Percentiles rank a stretch among this genome's conserved stretches.
These are phyloP conservation scores for Urocolius indicus DNA, from an alignment of 2,113 vertebrate genomes.

Conservation along the genomic window DNA sequence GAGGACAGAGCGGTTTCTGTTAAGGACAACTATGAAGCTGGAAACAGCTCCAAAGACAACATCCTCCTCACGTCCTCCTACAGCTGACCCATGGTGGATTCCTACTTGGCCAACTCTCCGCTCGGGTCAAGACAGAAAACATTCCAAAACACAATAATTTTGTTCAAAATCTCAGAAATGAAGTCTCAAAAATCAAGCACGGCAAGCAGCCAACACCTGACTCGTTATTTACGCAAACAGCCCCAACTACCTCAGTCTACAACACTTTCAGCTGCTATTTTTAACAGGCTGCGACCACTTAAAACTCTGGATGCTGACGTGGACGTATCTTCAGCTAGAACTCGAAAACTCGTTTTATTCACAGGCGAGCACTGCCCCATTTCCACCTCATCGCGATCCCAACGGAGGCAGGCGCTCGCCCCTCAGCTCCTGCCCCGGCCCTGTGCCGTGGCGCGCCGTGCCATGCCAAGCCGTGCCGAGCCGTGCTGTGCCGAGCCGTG, in stretches of 20 bases:
- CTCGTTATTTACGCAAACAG: not conserved
- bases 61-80: not conserved
- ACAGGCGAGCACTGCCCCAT: not conserved
- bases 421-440: not conserved
- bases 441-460: too few relatives aligned
- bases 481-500: too few relatives aligned
- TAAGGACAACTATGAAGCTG: not conserved
- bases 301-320: rapidly evolving
- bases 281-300: too few relatives aligned
- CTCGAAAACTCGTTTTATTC: not conserved
- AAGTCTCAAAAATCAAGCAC: not conserved
- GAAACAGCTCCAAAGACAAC: not conserved
- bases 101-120: not conserved
- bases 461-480: too few relatives aligned
- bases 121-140: not conserved
- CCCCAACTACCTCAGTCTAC: not conserved
- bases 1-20: not conserved
- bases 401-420: rapidly evolving
- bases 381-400: rapidly evolving
- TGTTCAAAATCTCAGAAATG: not conserved
- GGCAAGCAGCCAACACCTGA: rapidly evolving
- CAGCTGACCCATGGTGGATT: not conserved
- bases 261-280: rapidly evolving
- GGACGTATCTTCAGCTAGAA: rapidly evolving
- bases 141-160: not conserved